A percentile compares a stretch with the other conserved stretches of the same genome.
These are phyloP conservation scores for Melangyna quadrimaculata DNA, from an alignment of 2,888 invertebrate genomes.

Conservation along the genomic window DNA sequence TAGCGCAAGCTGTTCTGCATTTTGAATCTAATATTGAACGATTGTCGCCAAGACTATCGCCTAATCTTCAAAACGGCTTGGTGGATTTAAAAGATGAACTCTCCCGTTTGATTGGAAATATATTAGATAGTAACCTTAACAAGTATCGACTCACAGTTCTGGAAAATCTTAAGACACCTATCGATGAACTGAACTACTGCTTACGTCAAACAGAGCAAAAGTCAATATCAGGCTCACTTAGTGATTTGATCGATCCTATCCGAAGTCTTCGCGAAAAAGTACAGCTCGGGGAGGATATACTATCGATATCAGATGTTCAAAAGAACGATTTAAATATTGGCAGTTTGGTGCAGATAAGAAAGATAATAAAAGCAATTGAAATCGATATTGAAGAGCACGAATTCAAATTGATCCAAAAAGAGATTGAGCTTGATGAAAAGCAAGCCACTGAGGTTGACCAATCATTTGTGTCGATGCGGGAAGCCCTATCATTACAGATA, in stretches of 20 bases:
- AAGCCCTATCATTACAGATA: conserved; percentile 77
- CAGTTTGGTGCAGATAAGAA: conserved; percentile 76
- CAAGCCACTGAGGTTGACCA: conserved; percentile 75
- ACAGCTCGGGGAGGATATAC: conserved; percentile 77
- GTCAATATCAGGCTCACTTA: conserved; percentile 78
- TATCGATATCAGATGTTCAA: conserved; percentile 74
- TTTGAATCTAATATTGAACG: conserved; percentile 80
- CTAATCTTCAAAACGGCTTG: conserved; percentile 77
- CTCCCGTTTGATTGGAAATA: conserved; percentile 83
- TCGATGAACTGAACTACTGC: conserved; percentile 82
- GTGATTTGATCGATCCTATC: conserved; percentile 79
- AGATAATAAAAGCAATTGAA: conserved; percentile 76
- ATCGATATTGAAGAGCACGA: conserved; percentile 79
- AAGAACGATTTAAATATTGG: conserved; percentile 76
- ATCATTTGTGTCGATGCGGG: conserved; percentile 76
- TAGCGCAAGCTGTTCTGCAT: conserved; percentile 80
- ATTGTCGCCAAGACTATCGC: conserved; percentile 75
- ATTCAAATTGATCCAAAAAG: conserved; percentile 77
- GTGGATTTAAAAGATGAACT: conserved; percentile 82
- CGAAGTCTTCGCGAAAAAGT: conserved; percentile 78
- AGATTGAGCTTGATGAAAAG: conserved; percentile 77
- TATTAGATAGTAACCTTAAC: conserved; percentile 81
- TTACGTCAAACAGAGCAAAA: conserved; percentile 80
- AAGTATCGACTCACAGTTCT: conserved; percentile 81
- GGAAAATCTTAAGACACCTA: conserved; percentile 82